Evolutionary conservation across 2,113 vertebrate genomes (phyloP).

Genomic region (Phrynocephalus versicolor): DNA sequence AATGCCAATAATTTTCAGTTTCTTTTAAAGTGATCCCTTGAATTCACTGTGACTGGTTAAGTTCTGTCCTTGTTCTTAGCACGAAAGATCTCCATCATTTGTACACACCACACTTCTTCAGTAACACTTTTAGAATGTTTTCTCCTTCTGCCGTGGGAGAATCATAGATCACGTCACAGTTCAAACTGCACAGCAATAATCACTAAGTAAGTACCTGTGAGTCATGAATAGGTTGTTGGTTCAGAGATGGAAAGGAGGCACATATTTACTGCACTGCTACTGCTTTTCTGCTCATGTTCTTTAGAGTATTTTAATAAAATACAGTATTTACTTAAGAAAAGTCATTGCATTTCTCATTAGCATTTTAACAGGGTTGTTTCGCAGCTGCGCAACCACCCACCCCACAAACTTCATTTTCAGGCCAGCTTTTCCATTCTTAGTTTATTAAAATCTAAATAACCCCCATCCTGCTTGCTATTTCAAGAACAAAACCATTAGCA

Average conservation of each 20-base stretch:
- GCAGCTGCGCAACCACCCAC: neutral
- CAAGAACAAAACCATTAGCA: conserved; percentile 50
- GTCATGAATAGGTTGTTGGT: neutral
- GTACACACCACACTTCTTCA: conserved; percentile 45
- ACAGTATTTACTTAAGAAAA: conserved; percentile 4
- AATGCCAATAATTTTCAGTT: neutral
- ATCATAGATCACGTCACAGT: neutral
- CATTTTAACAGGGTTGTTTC: conserved; percentile 9
- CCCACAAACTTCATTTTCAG: neutral
- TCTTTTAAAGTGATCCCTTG: neutral
- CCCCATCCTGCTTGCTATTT: conserved; percentile 14
- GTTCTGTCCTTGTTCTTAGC: neutral
- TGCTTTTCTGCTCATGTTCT: neutral
- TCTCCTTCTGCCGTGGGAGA: neutral
- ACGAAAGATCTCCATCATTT: conserved; percentile 38
- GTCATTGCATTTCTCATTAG: neutral
- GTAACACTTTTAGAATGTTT: neutral
- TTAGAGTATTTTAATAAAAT: neutral
- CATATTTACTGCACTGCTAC: neutral
- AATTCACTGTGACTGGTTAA: too few species aligned
- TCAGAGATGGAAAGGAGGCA: neutral
- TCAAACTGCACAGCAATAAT: neutral
- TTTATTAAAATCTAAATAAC: conserved; percentile 35
- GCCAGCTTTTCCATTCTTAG: neutral
- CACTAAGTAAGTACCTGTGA: neutral